phyloP scores from a whole-genome alignment of 2,113 vertebrate species.

The Passer montanus region DNA sequence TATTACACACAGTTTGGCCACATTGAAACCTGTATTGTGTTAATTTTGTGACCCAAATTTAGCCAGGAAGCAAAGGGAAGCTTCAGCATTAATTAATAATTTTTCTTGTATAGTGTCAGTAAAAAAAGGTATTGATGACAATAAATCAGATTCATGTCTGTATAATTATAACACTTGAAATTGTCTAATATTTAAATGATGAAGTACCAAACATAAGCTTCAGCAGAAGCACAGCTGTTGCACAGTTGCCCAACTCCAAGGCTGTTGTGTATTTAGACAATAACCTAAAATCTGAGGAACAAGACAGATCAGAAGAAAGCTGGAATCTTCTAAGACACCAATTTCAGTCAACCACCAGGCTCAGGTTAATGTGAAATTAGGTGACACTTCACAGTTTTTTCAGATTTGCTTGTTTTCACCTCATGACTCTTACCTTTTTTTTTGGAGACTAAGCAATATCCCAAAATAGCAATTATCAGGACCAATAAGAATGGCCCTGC shows the following conservation, averaged over 20 bases:
- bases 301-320: background rate
- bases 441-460: constrained; percentile 10
- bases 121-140: background rate
- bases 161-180: background rate
- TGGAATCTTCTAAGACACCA: background rate
- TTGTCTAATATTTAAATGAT: background rate
- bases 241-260: background rate
- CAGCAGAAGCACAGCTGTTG: background rate
- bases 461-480: background rate
- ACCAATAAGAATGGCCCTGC: background rate
- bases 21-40: background rate
- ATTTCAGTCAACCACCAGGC: background rate
- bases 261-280: background rate
- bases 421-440: constrained; percentile 62
- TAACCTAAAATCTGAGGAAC: background rate
- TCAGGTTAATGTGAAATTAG: background rate
- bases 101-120: background rate
- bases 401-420: background rate
- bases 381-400: background rate
- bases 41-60: background rate
- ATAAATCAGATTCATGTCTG: background rate
- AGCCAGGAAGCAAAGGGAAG: background rate
- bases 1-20: background rate
- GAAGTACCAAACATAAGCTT: background rate
- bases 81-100: background rate